Conservation (phyloP, 2,113 vertebrate genomes). For the Cnemophilus loriae region DNA sequence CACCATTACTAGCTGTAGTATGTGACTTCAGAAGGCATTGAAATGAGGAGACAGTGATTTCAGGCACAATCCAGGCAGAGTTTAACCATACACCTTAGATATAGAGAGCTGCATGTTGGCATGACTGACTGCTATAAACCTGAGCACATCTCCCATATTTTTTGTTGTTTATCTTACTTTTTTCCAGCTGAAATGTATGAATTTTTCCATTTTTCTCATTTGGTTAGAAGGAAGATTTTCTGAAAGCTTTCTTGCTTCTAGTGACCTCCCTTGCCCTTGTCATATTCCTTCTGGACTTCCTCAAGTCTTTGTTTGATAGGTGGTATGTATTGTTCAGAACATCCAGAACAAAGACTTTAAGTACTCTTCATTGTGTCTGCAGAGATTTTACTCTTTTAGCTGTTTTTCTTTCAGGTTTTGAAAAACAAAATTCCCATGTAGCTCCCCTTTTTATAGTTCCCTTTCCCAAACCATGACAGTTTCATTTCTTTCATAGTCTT, state of each 20-base stretch:
- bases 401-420: background rate
- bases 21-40: background rate
- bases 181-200: background rate
- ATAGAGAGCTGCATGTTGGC: rapidly evolving
- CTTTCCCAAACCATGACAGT: background rate
- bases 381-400: background rate
- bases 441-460: background rate
- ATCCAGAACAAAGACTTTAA: background rate
- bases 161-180: background rate
- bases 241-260: background rate
- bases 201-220: background rate
- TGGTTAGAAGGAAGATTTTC: background rate
- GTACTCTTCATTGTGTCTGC: background rate
- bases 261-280: background rate
- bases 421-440: background rate
- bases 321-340: background rate
- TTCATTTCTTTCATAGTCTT: background rate
- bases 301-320: background rate
- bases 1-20: background rate
- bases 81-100: background rate
- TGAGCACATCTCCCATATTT: background rate
- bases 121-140: background rate
- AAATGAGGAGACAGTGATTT: background rate
- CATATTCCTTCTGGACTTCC: background rate
- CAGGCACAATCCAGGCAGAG: background rate